Percentiles rank a stretch among this genome's conserved stretches.
Evolutionary conservation across 2,888 invertebrate species (phyloP).

Genomic region (Volucella inflata): DNA sequence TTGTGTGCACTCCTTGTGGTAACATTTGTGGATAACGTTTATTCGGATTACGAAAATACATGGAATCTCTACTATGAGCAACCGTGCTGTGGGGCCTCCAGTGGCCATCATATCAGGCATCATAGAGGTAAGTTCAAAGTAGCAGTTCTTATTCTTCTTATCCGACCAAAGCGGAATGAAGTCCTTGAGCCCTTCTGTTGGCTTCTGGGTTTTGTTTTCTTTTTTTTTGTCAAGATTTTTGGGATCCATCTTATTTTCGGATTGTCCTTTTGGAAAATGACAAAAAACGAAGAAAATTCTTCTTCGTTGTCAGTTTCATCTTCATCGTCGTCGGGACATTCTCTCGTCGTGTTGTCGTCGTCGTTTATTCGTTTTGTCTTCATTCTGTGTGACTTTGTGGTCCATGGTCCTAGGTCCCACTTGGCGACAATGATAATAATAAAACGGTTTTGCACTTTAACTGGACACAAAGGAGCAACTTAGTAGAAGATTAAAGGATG

Average conservation of each 20-base stretch:
- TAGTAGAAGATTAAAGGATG: constrained; percentile 73
- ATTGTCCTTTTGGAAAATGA: constrained; percentile 39
- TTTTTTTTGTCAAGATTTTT: constrained; percentile 46
- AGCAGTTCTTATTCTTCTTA: constrained; percentile 6
- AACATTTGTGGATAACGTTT: constrained; percentile 83
- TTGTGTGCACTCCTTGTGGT: constrained; percentile 77
- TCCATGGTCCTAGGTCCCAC: constrained; percentile 70
- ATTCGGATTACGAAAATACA: constrained; percentile 86
- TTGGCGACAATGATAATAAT: constrained; percentile 74
- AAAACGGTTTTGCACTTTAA: constrained; percentile 76
- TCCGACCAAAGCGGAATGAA: not conserved
- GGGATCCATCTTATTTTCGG: constrained; percentile 26
- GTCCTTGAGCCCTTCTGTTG: constrained; percentile 42
- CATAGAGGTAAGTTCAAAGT: constrained; percentile 87
- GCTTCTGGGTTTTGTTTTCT: not conserved
- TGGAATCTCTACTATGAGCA: constrained; percentile 90
- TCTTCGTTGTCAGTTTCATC: constrained; percentile 25
- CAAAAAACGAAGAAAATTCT: constrained; percentile 19
- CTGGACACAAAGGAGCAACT: constrained; percentile 75
- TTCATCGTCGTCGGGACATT: not conserved
- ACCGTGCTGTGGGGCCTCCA: constrained; percentile 87
- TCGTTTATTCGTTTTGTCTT: constrained; percentile 44
- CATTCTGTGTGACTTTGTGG: constrained; percentile 59
- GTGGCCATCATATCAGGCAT: constrained; percentile 88
- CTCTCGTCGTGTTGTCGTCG: constrained; percentile 5